Conservation (phyloP, 2,113 vertebrate genomes). For the Baryphthengus martii region DNA sequence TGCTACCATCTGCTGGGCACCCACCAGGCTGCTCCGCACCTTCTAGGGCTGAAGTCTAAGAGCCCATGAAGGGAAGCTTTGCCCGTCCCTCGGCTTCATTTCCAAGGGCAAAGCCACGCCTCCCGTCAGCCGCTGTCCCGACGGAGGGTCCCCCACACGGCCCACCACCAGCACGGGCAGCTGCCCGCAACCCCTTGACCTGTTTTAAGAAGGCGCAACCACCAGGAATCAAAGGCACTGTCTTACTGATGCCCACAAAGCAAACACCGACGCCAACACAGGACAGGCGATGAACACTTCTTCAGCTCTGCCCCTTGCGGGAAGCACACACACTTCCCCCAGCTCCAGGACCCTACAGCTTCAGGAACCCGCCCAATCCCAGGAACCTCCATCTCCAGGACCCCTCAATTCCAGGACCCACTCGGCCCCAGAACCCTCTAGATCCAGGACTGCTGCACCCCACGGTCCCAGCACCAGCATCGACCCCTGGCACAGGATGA, state of each 20-base stretch:
- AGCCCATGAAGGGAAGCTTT: not conserved
- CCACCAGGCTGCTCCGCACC: not conserved
- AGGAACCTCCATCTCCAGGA: too few relatives aligned
- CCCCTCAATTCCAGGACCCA: not conserved
- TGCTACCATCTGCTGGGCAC: constrained; percentile 71
- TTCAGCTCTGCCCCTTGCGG: not conserved
- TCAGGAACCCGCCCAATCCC: not conserved
- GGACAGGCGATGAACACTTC: not conserved
- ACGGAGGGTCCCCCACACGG: not conserved
- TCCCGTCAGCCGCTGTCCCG: not conserved
- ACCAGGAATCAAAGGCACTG: not conserved
- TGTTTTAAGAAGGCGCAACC: not conserved
- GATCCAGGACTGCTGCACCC: not conserved
- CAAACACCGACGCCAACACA: not conserved
- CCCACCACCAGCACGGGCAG: not conserved
- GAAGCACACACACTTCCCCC: too few relatives aligned
- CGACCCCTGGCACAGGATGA: rapidly evolving
- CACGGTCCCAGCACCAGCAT: rapidly evolving
- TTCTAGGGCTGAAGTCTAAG: not conserved
- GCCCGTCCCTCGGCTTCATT: not conserved
- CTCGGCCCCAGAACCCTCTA: not conserved
- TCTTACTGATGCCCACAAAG: not conserved
- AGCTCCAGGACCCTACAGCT: not conserved
- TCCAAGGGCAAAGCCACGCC: not conserved
- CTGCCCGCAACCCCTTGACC: not conserved